Percentiles rank a stretch among this genome's conserved stretches.
phyloP scores from a whole-genome alignment of 2,113 vertebrate species.

The Drymodes brunneopygia region DNA sequence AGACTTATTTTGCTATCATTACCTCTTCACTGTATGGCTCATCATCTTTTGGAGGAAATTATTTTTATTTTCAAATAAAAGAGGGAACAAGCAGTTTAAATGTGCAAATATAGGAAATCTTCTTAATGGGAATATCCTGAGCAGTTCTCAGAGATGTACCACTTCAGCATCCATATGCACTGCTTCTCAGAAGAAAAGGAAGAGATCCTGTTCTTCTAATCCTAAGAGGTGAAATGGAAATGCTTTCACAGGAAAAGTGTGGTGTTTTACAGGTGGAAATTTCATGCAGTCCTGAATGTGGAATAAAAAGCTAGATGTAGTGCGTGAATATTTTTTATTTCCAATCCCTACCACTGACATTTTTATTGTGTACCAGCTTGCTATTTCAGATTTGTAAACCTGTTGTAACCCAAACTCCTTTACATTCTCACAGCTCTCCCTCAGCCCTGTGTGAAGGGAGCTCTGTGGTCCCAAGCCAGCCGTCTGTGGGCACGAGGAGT shows the following conservation, averaged over 20 bases:
- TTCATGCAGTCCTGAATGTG: background rate
- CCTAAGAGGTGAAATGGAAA: background rate
- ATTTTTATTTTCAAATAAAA: background rate
- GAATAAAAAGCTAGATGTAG: background rate
- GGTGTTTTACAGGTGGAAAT: background rate
- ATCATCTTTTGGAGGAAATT: background rate
- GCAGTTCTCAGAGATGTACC: background rate
- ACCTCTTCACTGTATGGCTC: background rate
- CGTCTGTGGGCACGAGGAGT: background rate
- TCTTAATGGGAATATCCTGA: background rate
- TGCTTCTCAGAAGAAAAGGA: background rate
- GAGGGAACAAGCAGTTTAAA: background rate
- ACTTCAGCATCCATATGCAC: background rate
- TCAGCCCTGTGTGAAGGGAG: background rate
- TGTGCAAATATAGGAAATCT: background rate
- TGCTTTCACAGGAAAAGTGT: background rate
- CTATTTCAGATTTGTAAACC: background rate
- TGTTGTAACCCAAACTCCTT: background rate
- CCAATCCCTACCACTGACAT: background rate
- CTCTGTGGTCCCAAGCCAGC: fast-evolving
- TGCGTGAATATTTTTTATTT: background rate
- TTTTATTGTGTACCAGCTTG: background rate
- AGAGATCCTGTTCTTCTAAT: background rate
- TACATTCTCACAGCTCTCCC: background rate
- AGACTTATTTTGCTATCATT: background rate